A percentile compares a stretch with the other conserved stretches of the same genome.
These are phyloP conservation scores for Chalcis sispes DNA, from an alignment of 2,888 invertebrate species.

Conservation along the genomic window DNA sequence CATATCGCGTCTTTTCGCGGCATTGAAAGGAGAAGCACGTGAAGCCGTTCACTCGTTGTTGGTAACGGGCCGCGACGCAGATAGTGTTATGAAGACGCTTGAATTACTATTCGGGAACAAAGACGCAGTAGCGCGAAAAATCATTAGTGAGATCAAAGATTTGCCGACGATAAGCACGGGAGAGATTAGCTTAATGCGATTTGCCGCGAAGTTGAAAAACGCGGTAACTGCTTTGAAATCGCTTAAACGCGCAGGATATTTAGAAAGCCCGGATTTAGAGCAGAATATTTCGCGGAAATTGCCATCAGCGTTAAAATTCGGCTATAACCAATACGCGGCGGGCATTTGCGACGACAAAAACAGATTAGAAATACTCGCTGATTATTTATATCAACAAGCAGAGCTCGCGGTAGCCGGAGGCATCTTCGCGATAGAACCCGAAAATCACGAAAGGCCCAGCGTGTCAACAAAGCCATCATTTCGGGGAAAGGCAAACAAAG, in stretches of 20 bases:
- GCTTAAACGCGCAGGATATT: slow-evolving; percentile 1
- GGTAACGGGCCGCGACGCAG: not conserved
- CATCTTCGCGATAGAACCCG: too few species aligned
- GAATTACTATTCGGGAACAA: not conserved
- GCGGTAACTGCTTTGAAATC: not conserved
- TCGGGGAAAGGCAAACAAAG: too few species aligned
- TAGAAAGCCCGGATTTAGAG: not conserved
- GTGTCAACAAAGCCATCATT: too few species aligned
- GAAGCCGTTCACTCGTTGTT: not conserved
- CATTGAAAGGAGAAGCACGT: slow-evolving; percentile 9
- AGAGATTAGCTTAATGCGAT: not conserved
- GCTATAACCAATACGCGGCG: not conserved
- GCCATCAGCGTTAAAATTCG: not conserved
- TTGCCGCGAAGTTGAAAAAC: slow-evolving; percentile 10
- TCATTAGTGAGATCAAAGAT: not conserved
- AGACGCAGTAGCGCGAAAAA: not conserved
- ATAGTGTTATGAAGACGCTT: not conserved
- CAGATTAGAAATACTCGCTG: slow-evolving; percentile 6
- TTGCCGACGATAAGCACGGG: not conserved
- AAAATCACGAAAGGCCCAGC: too few species aligned
- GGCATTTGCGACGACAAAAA: not conserved
- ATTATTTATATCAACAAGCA: slow-evolving; percentile 3
- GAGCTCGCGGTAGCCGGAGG: not conserved
- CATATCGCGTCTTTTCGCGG: not conserved
- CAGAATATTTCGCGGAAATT: not conserved